Conservation (phyloP, 1,140 invertebrate genomes). For the Calliopsis andreniformis region DNA sequence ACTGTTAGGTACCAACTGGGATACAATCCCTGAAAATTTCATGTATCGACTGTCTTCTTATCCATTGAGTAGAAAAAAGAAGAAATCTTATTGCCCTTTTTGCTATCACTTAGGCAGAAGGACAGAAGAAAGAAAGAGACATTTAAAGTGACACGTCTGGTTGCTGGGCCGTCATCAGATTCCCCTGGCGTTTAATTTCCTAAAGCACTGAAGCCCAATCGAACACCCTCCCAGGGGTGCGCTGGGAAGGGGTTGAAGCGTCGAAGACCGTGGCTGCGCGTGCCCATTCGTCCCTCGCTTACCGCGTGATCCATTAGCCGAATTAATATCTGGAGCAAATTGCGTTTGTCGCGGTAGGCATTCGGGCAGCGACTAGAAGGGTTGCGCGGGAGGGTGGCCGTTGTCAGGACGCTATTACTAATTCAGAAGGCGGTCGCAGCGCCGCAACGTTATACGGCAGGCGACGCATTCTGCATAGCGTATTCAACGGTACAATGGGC, state of each 20-base stretch:
- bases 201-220: too few species aligned
- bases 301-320: constrained; percentile 71
- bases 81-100: too few species aligned
- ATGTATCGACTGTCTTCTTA: too few species aligned
- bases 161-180: too few species aligned
- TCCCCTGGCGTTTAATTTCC: too few species aligned
- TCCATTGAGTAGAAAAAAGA: too few species aligned
- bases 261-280: neutral
- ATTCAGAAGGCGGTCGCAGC: constrained; percentile 72
- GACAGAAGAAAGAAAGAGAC: too few species aligned
- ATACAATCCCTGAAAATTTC: too few species aligned
- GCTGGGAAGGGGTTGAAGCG: neutral
- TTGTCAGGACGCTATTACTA: constrained; percentile 73
- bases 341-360: constrained; percentile 67
- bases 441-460: constrained; percentile 71
- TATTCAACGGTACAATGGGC: constrained; percentile 72
- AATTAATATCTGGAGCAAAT: constrained; percentile 73
- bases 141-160: too few species aligned
- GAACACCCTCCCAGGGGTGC: too few species aligned
- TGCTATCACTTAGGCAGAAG: too few species aligned
- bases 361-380: constrained; percentile 16
- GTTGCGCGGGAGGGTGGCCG: constrained; percentile 42
- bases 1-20: too few species aligned
- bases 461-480: constrained; percentile 73
- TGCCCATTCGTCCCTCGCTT: constrained; percentile 40